phyloP scores from a whole-genome alignment of 2,113 vertebrate species.

The Oenanthe melanoleuca region DNA sequence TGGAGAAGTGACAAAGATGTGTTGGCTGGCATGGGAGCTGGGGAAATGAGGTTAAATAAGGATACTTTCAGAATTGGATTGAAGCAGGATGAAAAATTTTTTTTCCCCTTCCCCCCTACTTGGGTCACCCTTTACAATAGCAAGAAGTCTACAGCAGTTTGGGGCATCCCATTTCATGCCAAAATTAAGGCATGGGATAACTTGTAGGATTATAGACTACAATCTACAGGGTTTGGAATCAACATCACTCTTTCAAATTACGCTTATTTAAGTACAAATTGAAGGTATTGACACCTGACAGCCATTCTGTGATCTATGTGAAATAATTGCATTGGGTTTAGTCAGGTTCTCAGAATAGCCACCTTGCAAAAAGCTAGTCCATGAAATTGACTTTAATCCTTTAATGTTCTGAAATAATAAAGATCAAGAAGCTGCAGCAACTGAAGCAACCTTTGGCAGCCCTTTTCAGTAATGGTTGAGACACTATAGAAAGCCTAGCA shows the following conservation, averaged over 20 bases:
- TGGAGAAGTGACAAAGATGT: neutral
- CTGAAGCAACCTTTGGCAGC: neutral
- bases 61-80: neutral
- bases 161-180: neutral
- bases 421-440: neutral
- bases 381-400: neutral
- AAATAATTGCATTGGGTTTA: neutral
- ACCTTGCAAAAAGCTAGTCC: neutral
- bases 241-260: neutral
- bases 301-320: neutral
- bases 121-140: neutral
- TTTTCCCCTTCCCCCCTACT: fast-evolving
- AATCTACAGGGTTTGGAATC: neutral
- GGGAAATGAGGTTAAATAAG: neutral
- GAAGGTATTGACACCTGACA: neutral
- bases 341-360: neutral
- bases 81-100: neutral
- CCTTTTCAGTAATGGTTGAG: neutral
- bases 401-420: neutral
- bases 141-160: neutral
- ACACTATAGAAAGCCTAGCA: neutral
- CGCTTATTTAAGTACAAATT: neutral
- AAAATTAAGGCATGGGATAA: neutral
- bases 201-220: neutral
- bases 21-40: neutral